A percentile compares a stretch with the other conserved stretches of the same genome.
phyloP scores from a whole-genome alignment of 30 jellyfish, hydroid and myxozoan genomes.

The Aurelia sp. region DNA sequence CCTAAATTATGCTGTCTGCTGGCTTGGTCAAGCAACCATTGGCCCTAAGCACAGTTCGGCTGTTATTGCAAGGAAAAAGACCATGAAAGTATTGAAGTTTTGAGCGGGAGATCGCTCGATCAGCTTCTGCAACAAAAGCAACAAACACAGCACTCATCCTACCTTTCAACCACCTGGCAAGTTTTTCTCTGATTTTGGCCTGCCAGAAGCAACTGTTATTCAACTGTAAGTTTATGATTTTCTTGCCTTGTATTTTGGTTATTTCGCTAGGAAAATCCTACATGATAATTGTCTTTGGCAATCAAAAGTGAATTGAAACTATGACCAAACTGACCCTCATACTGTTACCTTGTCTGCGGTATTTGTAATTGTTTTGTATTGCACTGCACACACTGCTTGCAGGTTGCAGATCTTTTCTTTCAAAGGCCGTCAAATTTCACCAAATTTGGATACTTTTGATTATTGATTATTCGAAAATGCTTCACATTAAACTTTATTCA shows the following conservation, averaged over 20 bases:
- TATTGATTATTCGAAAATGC: too few species aligned
- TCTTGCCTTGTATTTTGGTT: not conserved
- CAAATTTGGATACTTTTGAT: too few species aligned
- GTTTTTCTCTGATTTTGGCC: slow-evolving; percentile 58
- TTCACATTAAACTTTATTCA: too few species aligned
- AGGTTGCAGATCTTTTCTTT: too few species aligned
- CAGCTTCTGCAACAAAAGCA: not conserved
- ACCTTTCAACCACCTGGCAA: slow-evolving; percentile 63
- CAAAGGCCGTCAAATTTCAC: too few species aligned
- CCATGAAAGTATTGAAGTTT: slow-evolving; percentile 15
- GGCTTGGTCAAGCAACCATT: too few species aligned
- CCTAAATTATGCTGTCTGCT: slow-evolving; percentile 11
- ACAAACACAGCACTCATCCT: slow-evolving; percentile 3
- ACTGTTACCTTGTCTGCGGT: too few species aligned
- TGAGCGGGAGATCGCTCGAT: slow-evolving; percentile 20
- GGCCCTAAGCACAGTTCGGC: not conserved
- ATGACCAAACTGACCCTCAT: too few species aligned
- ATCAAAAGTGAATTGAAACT: too few species aligned
- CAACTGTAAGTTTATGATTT: slow-evolving; percentile 16
- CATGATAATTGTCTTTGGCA: too few species aligned
- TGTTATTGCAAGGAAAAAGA: slow-evolving; percentile 18
- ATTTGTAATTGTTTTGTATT: too few species aligned
- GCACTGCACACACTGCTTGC: too few species aligned
- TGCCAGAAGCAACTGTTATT: slow-evolving; percentile 9
- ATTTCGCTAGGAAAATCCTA: not conserved